These are phyloP conservation scores for Ryuthela nishihirai DNA, from an alignment of 2,888 invertebrate genomes.

Conservation along the genomic window DNA sequence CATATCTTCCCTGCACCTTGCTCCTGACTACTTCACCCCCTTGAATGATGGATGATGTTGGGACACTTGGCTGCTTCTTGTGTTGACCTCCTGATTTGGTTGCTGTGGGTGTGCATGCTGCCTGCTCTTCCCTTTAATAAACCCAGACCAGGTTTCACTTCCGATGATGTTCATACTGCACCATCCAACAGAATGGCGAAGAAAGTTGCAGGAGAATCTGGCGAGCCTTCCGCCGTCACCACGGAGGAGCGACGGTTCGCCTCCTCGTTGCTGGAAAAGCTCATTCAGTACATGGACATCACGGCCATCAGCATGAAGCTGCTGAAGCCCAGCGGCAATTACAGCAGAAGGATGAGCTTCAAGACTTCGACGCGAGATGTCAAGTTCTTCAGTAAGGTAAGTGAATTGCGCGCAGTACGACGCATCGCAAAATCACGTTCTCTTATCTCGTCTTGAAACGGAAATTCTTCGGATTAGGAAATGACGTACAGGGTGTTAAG, in stretches of 20 bases:
- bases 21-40: too few species aligned
- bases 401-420: too few species aligned
- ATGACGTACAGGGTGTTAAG: too few species aligned
- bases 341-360: constrained; percentile 85
- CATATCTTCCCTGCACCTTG: too few species aligned
- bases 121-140: constrained; percentile 1
- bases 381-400: constrained; percentile 96
- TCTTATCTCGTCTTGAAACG: too few species aligned
- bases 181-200: constrained; percentile 29
- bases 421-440: too few species aligned
- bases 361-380: constrained; percentile 95
- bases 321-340: constrained; percentile 89
- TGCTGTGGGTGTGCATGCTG: too few species aligned
- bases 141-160: constrained; percentile 8
- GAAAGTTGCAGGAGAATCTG: constrained; percentile 15
- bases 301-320: constrained; percentile 96
- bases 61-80: too few species aligned
- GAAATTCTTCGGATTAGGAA: too few species aligned
- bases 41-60: too few species aligned
- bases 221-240: background rate
- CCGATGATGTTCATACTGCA: constrained; percentile 20
- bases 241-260: constrained; percentile 90
- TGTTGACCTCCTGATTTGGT: too few species aligned
- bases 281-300: constrained; percentile 93
- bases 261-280: constrained; percentile 91